Evolutionary conservation across 2,797 vertebrate species (phyloP).

Genomic region (Protonibea diacanthus): DNA sequence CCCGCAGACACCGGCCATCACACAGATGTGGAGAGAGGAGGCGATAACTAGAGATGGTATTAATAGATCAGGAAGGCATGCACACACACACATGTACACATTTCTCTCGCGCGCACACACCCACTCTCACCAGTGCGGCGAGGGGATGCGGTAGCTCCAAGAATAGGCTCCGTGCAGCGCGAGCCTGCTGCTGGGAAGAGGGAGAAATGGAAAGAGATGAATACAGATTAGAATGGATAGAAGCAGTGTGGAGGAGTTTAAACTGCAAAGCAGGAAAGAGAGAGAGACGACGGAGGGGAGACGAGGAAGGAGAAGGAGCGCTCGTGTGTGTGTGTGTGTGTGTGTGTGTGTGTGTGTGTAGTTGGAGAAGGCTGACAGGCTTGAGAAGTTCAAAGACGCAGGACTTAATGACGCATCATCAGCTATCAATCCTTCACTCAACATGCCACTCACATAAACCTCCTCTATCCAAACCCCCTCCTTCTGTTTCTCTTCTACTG

Average conservation of each 20-base stretch:
- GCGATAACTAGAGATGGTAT: slow-evolving; percentile 77
- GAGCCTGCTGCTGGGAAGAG: slow-evolving; percentile 55
- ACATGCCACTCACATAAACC: slow-evolving; percentile 53
- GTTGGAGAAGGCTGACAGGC: slow-evolving; percentile 14
- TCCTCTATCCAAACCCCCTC: slow-evolving; percentile 3
- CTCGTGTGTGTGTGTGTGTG: no score
- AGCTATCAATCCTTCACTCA: slow-evolving; percentile 51
- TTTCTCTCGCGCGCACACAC: slow-evolving; percentile 4
- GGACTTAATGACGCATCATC: slow-evolving; percentile 54
- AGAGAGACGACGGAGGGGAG: background rate
- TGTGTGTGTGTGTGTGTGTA: background rate
- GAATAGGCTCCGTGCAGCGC: slow-evolving; percentile 73
- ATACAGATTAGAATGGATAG: slow-evolving; percentile 65
- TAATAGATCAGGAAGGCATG: slow-evolving; percentile 72
- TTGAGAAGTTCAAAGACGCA: slow-evolving; percentile 28
- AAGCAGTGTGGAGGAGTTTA: slow-evolving; percentile 26
- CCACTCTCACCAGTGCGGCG: slow-evolving; percentile 35
- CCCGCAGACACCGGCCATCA: slow-evolving; percentile 64
- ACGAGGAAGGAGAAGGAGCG: no score
- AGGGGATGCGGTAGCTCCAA: slow-evolving; percentile 73
- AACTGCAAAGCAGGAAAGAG: slow-evolving; percentile 23
- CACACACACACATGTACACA: slow-evolving; percentile 25
- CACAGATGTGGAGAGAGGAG: slow-evolving; percentile 79
- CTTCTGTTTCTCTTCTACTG: slow-evolving; percentile 4
- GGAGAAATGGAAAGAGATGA: slow-evolving; percentile 59